Evolutionary conservation across 2,113 vertebrate genomes (phyloP), one percentile per base, ranked within the genome.

Genomic region (Saccopteryx leptura): DNA sequence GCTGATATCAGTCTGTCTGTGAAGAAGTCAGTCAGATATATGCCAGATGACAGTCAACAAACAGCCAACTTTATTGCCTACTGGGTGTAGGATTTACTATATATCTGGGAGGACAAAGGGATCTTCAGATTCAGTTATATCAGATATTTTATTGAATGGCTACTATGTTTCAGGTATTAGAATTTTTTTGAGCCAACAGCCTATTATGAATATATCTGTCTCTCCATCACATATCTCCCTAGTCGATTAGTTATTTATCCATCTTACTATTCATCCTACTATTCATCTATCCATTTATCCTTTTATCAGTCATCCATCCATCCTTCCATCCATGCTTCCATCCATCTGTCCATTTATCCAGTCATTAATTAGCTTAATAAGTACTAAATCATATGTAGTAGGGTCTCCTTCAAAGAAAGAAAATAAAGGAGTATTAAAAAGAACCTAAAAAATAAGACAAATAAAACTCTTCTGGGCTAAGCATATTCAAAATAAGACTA

Each of bases 401-500:
- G 4, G 54, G 2, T 9, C 14, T 4, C 18, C 31, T 86, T 21
- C 19, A 65, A 90, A 66, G 86, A 68, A 93, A 88, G 28, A 66
- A 78, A 75, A 89, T 61, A 60, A 95, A 71, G 14, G 9, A 68
- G 28, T 3, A n/a, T 19, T 14, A 52, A 48, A 94, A 48, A 60
- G 6, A 83, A 68, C 24, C 8, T 65, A 76, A 50, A 31, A 28
- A 10, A 12, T 1, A 39, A 94, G 65, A 60, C 39, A 91, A 46
- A 83, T 69, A 93, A 95, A 39, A 56, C 0, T 7, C 9, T 2
- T 39, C 28, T 85, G 21, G 9, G 31, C 10, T 91, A n/a, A 58
- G 56, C 33, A 69, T 76, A 86, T 65, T 90, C n/a, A 79, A 84
- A 85, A 84, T 50, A 88, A 83, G 54, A 88, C 23, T 21, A 33